Evolutionary conservation across 1,140 invertebrate genomes (phyloP), one percentile per base, ranked within the genome.

Genomic region (Penaeus japonicus): DNA sequence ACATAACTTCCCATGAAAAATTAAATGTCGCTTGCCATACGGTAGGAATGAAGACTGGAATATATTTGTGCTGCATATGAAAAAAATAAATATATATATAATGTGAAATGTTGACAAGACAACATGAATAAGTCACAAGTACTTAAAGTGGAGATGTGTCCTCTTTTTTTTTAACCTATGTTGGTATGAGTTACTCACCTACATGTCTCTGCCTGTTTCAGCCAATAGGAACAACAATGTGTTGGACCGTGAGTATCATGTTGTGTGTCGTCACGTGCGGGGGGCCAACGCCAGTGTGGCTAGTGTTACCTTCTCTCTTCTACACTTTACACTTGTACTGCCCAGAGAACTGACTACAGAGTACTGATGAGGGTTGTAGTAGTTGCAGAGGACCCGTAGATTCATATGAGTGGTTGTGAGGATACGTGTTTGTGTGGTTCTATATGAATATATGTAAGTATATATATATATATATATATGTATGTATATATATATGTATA

Each of bases 161-260:
- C 47, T 47, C 47, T 47, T 47, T 47, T 85, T 59, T 75, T 55
- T 59, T 27, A 81, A 84, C 27, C 59, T 70, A 78, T 53, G n/a
- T 88, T 90, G 77, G 55, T 83, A 57, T 87, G 70, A 78, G 85
- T 70, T 90, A 88, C 84, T 81, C 77, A 85, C 39, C 77, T 78
- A 35, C 77, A 59, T 89, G 35, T 85, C 82, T 89, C 65, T 85
- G 57, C 79, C 87, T 87, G 75, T 89, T 91, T 89, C 87, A 91
- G 91, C 91, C 75, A 89, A 90, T 89, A 91, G 89, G 91, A 91
- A 90, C 89, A 90, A 91, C 89, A 91, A 90, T 90, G 84, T 80
- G 85, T 79, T 89, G 87, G 91, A 91, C 84, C 90, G 90, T 91
- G 78, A 90, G 91, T 90, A 91, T 84, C 75, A 65, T 59, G 84